Conservation (phyloP, 2,797 vertebrate genomes). For the Arnoldichthys spilopterus region DNA sequence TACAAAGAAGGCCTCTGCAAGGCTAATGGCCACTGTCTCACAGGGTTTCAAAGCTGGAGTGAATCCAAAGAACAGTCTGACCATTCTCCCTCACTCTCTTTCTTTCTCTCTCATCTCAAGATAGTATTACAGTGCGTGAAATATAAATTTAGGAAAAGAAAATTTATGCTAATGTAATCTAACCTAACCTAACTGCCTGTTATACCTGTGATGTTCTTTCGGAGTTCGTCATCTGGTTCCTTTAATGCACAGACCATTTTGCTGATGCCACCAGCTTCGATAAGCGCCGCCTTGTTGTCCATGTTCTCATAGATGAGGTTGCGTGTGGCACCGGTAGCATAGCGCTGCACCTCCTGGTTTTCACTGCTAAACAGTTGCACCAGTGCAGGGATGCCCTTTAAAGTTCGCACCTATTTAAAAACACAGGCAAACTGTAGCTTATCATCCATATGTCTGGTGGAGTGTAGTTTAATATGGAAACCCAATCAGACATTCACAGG, state of each 20-base stretch:
- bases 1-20: slow-evolving; percentile 49
- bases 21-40: slow-evolving; percentile 45
- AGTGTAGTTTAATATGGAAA: no score
- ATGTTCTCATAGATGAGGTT: slow-evolving; percentile 94
- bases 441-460: no score
- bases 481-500: not conserved
- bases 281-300: slow-evolving; percentile 89
- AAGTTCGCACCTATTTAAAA: slow-evolving; percentile 80
- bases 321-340: slow-evolving; percentile 89
- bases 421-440: not conserved
- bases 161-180: not conserved
- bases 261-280: slow-evolving; percentile 87
- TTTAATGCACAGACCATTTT: slow-evolving; percentile 83
- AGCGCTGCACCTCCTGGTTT: slow-evolving; percentile 91
- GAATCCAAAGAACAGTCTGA: slow-evolving; percentile 43
- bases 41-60: slow-evolving; percentile 36
- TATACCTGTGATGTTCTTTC: slow-evolving; percentile 92
- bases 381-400: slow-evolving; percentile 86
- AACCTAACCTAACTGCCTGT: not conserved
- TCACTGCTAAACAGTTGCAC: slow-evolving; percentile 91
- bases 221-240: slow-evolving; percentile 88
- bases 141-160: not conserved
- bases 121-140: no score
- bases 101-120: slow-evolving; percentile 13
- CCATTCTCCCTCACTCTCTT: slow-evolving; percentile 13